Base-by-base conservation (phyloP, 2,113 vertebrate genomes). In the Myiopsitta monachus region DNA sequence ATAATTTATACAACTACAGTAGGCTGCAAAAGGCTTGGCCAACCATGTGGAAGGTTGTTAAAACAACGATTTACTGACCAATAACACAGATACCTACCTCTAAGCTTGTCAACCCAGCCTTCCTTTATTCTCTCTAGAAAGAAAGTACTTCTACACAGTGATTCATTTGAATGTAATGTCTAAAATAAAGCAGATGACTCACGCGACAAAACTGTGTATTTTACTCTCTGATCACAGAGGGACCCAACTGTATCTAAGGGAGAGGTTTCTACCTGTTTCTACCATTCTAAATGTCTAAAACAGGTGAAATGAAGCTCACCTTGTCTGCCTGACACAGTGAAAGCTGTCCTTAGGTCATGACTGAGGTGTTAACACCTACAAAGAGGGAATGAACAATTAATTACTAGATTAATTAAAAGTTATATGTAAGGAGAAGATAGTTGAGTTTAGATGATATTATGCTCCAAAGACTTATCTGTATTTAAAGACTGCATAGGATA, bases 41-140 rank as follows among this genome's bases (percentile, higher is more conserved):
- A 87, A 18, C 22, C 80, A 76, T 1, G 0, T 49, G 59, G 83
- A 77, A 90, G 6, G 31, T 66, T 52, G 51, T 41, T 95, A 59
- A 92, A 94, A 39, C n/a, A 83, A 54, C 15, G 55, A 89, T 82
- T 89, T 95, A 87, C 67, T 91, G 73, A 83, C 46, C 26, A 77
- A 49, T 78, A 83, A 94, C 31, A 41, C 16, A 63, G 38, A 66
- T 41, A 22, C 76, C 75, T 88, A 26, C 28, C 31, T 59, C 19
- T 78, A 77, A 84, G 24, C 14, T 77, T 41, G 31, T 24, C 51
- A 80, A 26, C 5, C 19, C 1, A 0, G 24, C 5, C 31, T 89
- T 84, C 19, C 43, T 80, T 83, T 83, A 28, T 46, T 26, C 5
- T 57, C n/a, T 46, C 28, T 63, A 83, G 39, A 86, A 90, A 83